Evolutionary conservation across 2,113 vertebrate genomes (phyloP).

Genomic region (Oryzias curvinotus): DNA sequence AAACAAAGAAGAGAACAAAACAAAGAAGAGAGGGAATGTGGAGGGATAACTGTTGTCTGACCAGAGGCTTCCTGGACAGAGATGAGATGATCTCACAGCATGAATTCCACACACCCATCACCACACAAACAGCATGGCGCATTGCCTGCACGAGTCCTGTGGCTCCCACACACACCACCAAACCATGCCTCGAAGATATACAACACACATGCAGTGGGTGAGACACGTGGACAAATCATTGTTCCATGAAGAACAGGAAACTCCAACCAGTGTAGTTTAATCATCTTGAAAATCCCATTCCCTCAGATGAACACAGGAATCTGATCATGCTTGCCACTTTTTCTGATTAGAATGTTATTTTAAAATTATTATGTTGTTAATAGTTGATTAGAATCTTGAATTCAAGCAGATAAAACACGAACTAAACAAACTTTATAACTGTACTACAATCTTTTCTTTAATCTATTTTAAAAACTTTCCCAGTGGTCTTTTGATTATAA

Average conservation of each 20-base stretch:
- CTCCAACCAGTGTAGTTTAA: conserved; percentile 24
- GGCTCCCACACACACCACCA: conserved; percentile 24
- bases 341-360: conserved; percentile 8
- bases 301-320: conserved; percentile 6
- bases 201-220: background rate
- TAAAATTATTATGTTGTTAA: background rate
- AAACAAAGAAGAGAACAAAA: conserved; percentile 3
- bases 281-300: conserved; percentile 43
- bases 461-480: too few relatives aligned
- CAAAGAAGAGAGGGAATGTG: conserved; percentile 17
- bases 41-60: conserved; percentile 49
- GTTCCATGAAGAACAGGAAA: conserved; percentile 26
- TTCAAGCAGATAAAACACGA: conserved; percentile 19
- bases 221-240: conserved; percentile 28
- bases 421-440: conserved; percentile 7
- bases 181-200: background rate
- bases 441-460: background rate
- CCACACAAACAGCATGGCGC: conserved; percentile 53
- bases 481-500: too few relatives aligned
- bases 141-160: conserved; percentile 19
- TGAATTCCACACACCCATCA: conserved; percentile 45
- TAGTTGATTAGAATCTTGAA: conserved; percentile 1
- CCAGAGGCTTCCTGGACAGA: conserved; percentile 62
- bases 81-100: conserved; percentile 63
- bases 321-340: conserved; percentile 2